Conservation (phyloP, 2,113 vertebrate species). For the Lampris incognitus region DNA sequence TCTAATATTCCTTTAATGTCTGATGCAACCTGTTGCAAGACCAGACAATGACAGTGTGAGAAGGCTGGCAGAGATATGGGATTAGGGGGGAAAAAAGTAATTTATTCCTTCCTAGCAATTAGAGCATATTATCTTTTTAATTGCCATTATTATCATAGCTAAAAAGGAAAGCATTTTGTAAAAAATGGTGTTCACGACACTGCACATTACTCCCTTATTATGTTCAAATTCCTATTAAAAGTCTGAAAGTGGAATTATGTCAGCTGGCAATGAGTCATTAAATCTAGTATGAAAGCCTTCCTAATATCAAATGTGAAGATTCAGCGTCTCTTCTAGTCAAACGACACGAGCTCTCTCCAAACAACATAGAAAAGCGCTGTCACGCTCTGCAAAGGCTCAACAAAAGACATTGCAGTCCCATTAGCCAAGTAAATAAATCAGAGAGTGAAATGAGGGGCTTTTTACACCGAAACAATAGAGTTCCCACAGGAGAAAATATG, state of each 20-base stretch:
- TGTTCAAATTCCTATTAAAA: conserved; percentile 81
- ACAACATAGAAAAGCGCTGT: conserved; percentile 68
- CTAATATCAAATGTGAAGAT: conserved; percentile 75
- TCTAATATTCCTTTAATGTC: conserved; percentile 74
- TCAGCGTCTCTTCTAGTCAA: conserved; percentile 66
- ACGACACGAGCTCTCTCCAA: conserved; percentile 31
- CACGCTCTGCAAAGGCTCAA: conserved; percentile 73
- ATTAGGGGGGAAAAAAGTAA: conserved; percentile 65
- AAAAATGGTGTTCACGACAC: conserved; percentile 75
- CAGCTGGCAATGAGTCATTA: conserved; percentile 79
- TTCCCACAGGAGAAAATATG: conserved; percentile 75
- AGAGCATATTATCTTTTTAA: conserved; percentile 83
- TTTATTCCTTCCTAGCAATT: conserved; percentile 80
- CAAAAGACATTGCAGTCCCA: conserved; percentile 73
- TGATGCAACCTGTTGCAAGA: conserved; percentile 82
- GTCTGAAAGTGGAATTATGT: conserved; percentile 84
- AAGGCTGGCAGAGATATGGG: conserved; percentile 62
- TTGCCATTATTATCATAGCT: conserved; percentile 82
- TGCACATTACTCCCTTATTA: conserved; percentile 80
- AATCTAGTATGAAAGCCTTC: conserved; percentile 73
- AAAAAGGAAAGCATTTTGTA: conserved; percentile 78
- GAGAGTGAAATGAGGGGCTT: conserved; percentile 77
- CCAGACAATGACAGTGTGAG: conserved; percentile 58
- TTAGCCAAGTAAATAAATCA: conserved; percentile 79
- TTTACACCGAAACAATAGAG: conserved; percentile 76